Evolutionary conservation across 2,888 invertebrate genomes (phyloP), one percentile per base, ranked within the genome.

Genomic region (Trichopoda pennipes): DNA sequence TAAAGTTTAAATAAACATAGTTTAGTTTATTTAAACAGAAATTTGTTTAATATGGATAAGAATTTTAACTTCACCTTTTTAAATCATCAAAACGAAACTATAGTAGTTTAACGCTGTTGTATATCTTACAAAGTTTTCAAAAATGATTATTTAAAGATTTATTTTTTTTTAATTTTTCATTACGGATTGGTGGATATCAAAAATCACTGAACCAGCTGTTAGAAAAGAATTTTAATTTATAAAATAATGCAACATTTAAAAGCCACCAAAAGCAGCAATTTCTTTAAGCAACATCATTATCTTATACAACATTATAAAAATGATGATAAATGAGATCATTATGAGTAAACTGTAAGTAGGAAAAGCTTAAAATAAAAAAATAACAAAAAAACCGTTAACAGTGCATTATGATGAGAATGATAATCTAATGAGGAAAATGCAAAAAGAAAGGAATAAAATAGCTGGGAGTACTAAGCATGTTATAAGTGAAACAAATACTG

Each of bases 151-250:
- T 63, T 38, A 4, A 56, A 64, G 21, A 44, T 72, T 60, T 0
- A 47, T 35, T 69, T 35, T 53, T 28, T 19, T 42, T 21, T 35
- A 17, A 49, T 14, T n/a, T 55, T 17, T 35, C 47, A 44, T 74
- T 73, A 3, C 73, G 66, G 72, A 72, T 66, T 51, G 9, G 78
- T 66, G 58, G 64, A 49, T 23, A 58, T 28, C 10, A 53, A 28
- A 72, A 42, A 58, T 56, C 14, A 35, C 42, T 49, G 38, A 35
- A 58, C 60, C 16, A 58, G 19, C 35, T 23, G 64, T 81, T 74
- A 74, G 12, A 12, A 21, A 74, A 69, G 64, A 81, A 81, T 74
- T 81, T 44, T 58, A 77, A 81, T 81, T 81, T 77, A 81, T 81
- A 56, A 73, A 73, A 79, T 68, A 79, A 68, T 73, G 60, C 68